Evolutionary conservation across 53 echinoderm and acorn worm genomes (phyloP).

Genomic region (Zoroaster sp.): DNA sequence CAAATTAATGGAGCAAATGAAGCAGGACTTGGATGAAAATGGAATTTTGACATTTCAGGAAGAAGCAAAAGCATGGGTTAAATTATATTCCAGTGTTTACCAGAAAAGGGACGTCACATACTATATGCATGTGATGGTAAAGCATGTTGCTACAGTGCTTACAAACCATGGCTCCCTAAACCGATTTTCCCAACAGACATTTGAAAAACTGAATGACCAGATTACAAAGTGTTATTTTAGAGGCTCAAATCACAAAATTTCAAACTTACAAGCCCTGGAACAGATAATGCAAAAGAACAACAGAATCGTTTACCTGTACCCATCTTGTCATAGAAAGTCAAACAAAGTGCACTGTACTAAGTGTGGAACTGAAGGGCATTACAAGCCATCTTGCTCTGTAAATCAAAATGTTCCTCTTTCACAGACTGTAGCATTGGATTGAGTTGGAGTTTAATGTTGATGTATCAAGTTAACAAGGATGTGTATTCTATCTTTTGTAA

Average conservation of each 20-base stretch:
- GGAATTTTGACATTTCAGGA: neutral
- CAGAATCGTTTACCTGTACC: neutral
- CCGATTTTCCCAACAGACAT: neutral
- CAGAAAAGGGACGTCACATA: constrained; percentile 8
- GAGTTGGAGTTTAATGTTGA: neutral
- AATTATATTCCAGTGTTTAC: neutral
- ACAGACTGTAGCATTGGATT: neutral
- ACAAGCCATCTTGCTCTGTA: neutral
- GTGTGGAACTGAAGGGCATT: neutral
- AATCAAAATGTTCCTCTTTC: neutral
- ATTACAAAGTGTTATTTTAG: neutral
- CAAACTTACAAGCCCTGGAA: neutral
- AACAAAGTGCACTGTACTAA: neutral
- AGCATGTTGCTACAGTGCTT: neutral
- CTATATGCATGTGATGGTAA: neutral
- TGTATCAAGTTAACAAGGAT: neutral
- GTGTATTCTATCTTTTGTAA: too few species aligned
- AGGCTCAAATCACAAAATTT: neutral
- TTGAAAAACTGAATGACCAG: neutral
- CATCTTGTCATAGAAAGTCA: neutral
- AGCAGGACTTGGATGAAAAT: neutral
- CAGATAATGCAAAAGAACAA: neutral
- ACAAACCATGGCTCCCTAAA: neutral
- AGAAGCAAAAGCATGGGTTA: constrained; percentile 37
- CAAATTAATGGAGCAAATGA: neutral